A percentile compares a stretch with the other conserved stretches of the same genome.
These are phyloP conservation scores for Hippopotamyrus pictus DNA, from an alignment of 2,797 vertebrate genomes.

Conservation along the genomic window DNA sequence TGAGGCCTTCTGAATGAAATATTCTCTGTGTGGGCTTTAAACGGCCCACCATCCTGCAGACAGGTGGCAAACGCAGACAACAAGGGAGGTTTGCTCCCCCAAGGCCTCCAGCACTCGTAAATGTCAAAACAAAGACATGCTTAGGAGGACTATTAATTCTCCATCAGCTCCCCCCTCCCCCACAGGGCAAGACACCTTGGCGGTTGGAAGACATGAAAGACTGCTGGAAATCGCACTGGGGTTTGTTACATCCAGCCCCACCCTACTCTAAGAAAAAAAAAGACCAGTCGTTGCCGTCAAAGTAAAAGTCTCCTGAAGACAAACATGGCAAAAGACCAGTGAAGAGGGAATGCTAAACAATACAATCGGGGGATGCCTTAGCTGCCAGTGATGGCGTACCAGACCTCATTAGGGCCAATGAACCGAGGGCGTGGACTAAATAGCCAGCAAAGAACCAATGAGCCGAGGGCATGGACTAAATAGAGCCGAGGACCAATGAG, in stretches of 20 bases:
- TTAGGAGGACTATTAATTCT: not conserved
- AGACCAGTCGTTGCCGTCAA: not conserved
- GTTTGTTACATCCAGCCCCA: not conserved
- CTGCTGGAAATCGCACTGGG: not conserved
- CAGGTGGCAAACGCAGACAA: not conserved
- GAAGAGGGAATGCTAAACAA: not conserved
- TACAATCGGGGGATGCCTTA: not conserved
- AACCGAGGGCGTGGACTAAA: not conserved
- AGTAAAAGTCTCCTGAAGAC: not conserved
- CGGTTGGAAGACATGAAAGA: not conserved
- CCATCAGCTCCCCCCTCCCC: not conserved
- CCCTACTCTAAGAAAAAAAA: not conserved
- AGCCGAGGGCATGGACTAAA: not conserved
- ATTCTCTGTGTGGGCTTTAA: not conserved
- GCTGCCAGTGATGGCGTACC: not conserved
- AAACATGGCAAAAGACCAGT: not conserved
- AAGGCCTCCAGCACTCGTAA: not conserved
- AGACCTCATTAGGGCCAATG: not conserved
- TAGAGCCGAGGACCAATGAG: not conserved
- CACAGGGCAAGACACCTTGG: not conserved
- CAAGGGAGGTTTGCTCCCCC: not conserved
- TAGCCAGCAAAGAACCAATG: not conserved
- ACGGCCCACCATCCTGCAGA: not conserved
- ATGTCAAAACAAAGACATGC: not conserved
- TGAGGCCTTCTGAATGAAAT: not conserved